Percentiles rank a stretch among this genome's conserved stretches.
phyloP scores from a whole-genome alignment of 2,113 vertebrate species.

The Phrynocephalus versicolor region DNA sequence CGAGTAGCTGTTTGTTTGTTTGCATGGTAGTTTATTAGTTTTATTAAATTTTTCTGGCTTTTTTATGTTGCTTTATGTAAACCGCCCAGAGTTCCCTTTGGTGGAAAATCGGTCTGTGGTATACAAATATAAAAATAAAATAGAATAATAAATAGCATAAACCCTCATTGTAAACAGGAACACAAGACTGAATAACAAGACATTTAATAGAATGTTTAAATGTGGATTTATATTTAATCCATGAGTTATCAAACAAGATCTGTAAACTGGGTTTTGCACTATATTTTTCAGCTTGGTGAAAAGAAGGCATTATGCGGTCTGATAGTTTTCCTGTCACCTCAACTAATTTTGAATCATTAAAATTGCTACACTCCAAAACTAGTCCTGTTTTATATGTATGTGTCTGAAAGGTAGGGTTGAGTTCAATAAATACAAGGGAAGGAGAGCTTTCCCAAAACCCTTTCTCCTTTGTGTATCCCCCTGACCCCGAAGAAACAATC shows the following conservation, averaged over 20 bases:
- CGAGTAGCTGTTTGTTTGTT: no score
- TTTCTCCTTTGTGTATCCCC: neutral
- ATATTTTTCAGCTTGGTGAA: neutral
- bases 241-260: neutral
- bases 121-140: no score
- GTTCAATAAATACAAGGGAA: neutral
- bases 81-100: no score
- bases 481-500: no score
- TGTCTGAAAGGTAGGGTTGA: neutral
- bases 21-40: no score
- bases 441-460: neutral
- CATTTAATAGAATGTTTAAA: slow-evolving; percentile 2
- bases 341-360: neutral
- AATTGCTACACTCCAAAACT: neutral
- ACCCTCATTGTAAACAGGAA: slow-evolving; percentile 12
- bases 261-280: neutral
- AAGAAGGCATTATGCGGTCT: neutral
- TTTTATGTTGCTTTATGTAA: no score
- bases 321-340: neutral
- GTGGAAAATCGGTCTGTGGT: no score
- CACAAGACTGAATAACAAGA: neutral
- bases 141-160: no score
- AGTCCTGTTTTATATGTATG: neutral
- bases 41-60: no score
- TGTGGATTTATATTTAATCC: neutral